Evolutionary conservation across 2,113 vertebrate species (phyloP).

Genomic region (Ophthalmotilapia sp.): DNA sequence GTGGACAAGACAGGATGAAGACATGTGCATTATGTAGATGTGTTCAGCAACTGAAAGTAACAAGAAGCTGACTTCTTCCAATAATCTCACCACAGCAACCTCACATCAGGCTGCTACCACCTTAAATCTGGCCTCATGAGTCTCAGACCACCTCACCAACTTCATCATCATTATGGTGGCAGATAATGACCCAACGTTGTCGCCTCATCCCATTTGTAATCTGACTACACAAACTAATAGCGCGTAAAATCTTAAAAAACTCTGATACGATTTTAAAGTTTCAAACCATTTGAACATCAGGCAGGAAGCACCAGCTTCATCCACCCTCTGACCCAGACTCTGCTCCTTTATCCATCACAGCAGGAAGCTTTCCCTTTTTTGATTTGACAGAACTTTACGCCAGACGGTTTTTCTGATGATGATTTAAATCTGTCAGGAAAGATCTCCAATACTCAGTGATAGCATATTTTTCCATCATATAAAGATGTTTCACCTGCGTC

Average conservation of each 20-base stretch:
- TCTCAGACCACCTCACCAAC: not conserved
- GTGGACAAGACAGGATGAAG: not conserved
- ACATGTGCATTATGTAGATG: not conserved
- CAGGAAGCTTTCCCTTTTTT: rapidly evolving
- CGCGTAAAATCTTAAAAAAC: not conserved
- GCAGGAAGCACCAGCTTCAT: not conserved
- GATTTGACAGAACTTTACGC: not conserved
- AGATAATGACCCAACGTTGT: not conserved
- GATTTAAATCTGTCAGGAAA: not conserved
- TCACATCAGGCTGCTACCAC: not conserved
- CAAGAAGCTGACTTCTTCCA: not conserved
- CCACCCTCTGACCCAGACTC: not conserved
- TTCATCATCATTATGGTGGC: not conserved
- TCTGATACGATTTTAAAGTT: rapidly evolving
- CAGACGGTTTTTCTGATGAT: rapidly evolving
- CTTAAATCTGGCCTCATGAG: not conserved
- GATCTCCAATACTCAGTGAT: not conserved
- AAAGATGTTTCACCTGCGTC: not conserved
- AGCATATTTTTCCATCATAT: not conserved
- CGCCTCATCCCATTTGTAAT: rapidly evolving
- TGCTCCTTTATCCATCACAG: not conserved
- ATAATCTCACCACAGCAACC: not conserved
- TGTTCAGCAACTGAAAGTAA: not conserved
- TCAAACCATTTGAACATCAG: not conserved
- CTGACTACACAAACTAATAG: rapidly evolving